Evolutionary conservation across 1,140 invertebrate species (phyloP).

Genomic region (Meloidogyne hapla): DNA sequence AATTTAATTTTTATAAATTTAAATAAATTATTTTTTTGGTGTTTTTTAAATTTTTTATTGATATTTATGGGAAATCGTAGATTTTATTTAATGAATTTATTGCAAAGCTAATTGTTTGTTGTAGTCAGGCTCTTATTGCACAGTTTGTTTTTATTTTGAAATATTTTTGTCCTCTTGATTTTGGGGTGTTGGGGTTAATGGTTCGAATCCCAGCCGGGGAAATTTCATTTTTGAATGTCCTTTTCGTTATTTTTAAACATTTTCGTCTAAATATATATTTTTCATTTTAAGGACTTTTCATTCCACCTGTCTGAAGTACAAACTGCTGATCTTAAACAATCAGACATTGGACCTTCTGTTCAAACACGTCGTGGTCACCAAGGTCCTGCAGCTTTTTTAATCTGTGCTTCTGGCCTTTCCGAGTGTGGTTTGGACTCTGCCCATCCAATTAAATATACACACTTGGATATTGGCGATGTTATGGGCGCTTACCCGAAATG

Average conservation of each 20-base stretch:
- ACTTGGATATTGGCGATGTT: slow-evolving; percentile 42
- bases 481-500: slow-evolving; percentile 39
- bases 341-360: slow-evolving; percentile 73
- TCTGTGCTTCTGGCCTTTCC: slow-evolving; percentile 45
- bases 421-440: slow-evolving; percentile 40
- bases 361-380: slow-evolving; percentile 46
- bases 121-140: slow-evolving; percentile 48
- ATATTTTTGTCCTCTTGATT: too few species aligned
- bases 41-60: too few species aligned
- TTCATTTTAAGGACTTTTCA: slow-evolving; percentile 74
- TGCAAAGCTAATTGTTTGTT: too few species aligned
- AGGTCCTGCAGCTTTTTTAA: slow-evolving; percentile 45
- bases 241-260: background rate
- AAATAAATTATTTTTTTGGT: background rate
- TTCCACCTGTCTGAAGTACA: slow-evolving; percentile 75
- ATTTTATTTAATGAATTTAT: too few species aligned
- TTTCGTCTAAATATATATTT: background rate
- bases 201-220: too few species aligned
- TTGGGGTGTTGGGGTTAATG: too few species aligned
- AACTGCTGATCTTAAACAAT: slow-evolving; percentile 84
- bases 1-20: background rate
- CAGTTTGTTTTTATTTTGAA: slow-evolving; percentile 35
- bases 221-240: too few species aligned
- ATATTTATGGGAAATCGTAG: too few species aligned
- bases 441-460: slow-evolving; percentile 48